These are phyloP conservation scores for Calidris pugnax DNA, from an alignment of 2,113 vertebrate genomes.

Conservation along the genomic window DNA sequence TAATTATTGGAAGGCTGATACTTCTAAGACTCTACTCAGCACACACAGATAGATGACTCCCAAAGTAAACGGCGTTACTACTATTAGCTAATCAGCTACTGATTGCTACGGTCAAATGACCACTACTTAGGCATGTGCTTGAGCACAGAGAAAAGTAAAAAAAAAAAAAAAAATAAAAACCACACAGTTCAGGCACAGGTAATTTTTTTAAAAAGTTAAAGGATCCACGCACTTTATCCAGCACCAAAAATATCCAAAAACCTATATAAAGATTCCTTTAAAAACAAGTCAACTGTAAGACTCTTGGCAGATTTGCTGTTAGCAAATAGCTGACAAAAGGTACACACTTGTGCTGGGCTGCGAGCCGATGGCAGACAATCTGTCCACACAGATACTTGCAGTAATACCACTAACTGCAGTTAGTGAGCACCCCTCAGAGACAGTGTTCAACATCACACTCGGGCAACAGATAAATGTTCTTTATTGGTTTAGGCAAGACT, in stretches of 20 bases:
- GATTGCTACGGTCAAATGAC: background rate
- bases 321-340: background rate
- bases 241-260: background rate
- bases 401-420: background rate
- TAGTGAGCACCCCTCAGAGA: background rate
- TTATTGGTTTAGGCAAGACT: background rate
- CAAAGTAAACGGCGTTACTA: background rate
- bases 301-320: background rate
- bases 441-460: background rate
- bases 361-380: background rate
- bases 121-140: rapidly evolving
- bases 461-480: background rate
- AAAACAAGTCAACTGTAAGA: background rate
- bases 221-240: background rate
- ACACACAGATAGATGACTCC: background rate
- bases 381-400: background rate
- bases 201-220: background rate
- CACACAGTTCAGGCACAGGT: background rate
- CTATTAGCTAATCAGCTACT: background rate
- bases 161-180: no score
- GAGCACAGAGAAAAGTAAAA: background rate
- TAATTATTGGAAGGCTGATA: background rate
- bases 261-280: background rate
- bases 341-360: background rate
- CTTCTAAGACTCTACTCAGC: background rate